These are phyloP conservation scores for Scaptodrosophila latifasciaeformis DNA, from an alignment of 2,888 invertebrate genomes.

Conservation along the genomic window DNA sequence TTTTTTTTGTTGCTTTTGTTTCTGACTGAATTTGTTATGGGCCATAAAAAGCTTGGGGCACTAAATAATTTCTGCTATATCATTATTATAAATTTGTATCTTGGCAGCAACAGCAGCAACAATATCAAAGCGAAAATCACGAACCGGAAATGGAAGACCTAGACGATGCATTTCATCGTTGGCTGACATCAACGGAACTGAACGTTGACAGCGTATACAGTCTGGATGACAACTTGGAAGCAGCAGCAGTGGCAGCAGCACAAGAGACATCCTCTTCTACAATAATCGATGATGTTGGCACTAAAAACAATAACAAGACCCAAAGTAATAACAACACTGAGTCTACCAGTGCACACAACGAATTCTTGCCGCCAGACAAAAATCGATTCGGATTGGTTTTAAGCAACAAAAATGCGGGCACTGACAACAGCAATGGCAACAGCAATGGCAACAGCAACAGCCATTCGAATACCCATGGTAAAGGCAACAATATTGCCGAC, in stretches of 20 bases:
- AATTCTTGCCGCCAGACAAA: too few species aligned
- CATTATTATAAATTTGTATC: too few species aligned
- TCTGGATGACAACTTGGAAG: slow-evolving; percentile 42
- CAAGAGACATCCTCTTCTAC: slow-evolving; percentile 51
- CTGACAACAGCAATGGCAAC: slow-evolving; percentile 15
- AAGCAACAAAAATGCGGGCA: slow-evolving; percentile 1
- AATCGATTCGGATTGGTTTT: too few species aligned
- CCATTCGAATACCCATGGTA: too few species aligned
- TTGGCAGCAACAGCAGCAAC: slow-evolving; percentile 23
- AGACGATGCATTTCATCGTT: slow-evolving; percentile 71
- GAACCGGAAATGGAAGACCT: slow-evolving; percentile 47
- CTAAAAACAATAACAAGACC: slow-evolving; percentile 29
- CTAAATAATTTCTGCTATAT: too few species aligned
- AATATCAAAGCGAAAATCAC: too few species aligned
- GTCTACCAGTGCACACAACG: slow-evolving; percentile 1
- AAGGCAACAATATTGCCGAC: slow-evolving; percentile 43
- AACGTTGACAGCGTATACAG: slow-evolving; percentile 60
- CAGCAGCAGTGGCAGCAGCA: slow-evolving; percentile 25
- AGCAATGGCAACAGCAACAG: slow-evolving; percentile 36
- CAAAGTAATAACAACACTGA: slow-evolving; percentile 20
- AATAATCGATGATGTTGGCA: slow-evolving; percentile 55
- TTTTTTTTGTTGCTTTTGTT: too few species aligned
- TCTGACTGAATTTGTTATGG: too few species aligned
- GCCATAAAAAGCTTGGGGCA: too few species aligned
- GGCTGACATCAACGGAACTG: slow-evolving; percentile 70